Percentiles rank a stretch among this genome's conserved stretches.
Evolutionary conservation across 2,113 vertebrate species (phyloP).

Genomic region (Irena cyanogastra): DNA sequence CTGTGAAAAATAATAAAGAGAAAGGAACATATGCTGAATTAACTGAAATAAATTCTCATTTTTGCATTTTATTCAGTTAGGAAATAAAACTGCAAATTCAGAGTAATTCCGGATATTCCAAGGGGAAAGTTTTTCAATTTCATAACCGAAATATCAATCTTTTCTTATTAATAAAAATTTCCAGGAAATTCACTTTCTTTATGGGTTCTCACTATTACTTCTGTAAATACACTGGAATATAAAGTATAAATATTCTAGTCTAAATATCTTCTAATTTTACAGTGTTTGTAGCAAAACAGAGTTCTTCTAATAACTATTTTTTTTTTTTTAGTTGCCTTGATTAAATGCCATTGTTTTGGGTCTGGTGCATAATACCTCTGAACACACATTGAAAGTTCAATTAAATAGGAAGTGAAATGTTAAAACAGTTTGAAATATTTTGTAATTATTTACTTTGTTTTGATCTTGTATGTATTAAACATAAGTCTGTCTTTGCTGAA

Average conservation of each 20-base stretch:
- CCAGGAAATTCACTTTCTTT: background rate
- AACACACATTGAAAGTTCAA: background rate
- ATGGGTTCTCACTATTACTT: background rate
- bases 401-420: background rate
- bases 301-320: background rate
- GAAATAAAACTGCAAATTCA: background rate
- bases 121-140: background rate
- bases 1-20: background rate
- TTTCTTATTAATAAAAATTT: background rate
- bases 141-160: background rate
- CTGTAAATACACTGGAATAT: background rate
- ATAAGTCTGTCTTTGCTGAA: background rate
- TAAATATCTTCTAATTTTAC: background rate
- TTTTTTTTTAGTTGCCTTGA: background rate
- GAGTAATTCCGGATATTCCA: background rate
- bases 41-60: background rate
- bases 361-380: background rate
- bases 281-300: background rate
- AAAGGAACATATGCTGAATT: background rate
- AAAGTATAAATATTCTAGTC: background rate
- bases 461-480: background rate
- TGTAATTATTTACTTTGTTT: background rate
- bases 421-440: background rate
- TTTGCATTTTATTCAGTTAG: background rate
- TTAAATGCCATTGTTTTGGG: background rate